phyloP scores from a whole-genome alignment of 2,113 vertebrate genomes.

The Rana temporaria region DNA sequence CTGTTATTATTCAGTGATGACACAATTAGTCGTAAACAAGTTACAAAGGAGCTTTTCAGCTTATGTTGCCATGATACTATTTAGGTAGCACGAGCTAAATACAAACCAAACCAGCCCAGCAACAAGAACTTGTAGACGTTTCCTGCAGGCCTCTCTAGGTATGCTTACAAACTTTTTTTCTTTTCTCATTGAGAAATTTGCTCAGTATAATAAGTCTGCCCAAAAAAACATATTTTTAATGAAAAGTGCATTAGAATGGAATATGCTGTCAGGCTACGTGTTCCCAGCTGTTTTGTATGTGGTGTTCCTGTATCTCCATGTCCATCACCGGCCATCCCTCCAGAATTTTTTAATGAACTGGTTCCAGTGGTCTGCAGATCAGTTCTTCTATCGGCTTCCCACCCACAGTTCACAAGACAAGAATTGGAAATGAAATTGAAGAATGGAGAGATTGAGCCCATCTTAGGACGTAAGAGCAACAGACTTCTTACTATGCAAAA shows the following conservation, averaged over 20 bases:
- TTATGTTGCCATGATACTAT: not conserved
- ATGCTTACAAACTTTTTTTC: too few species aligned
- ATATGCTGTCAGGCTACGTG: not conserved
- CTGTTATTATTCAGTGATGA: too few species aligned
- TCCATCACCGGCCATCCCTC: conserved; percentile 14
- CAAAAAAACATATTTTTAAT: not conserved
- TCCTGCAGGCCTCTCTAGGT: not conserved
- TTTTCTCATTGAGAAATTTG: too few species aligned
- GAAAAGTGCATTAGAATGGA: not conserved
- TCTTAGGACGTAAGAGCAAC: too few species aligned
- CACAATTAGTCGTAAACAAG: too few species aligned
- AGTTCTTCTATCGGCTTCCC: conserved; percentile 17
- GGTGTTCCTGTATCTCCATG: conserved; percentile 17
- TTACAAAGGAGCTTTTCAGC: not conserved
- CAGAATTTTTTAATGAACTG: conserved; percentile 10
- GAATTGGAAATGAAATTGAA: conserved; percentile 10
- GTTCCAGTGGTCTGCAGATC: conserved; percentile 39
- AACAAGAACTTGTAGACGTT: conserved; percentile 9
- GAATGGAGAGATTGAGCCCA: conserved; percentile 11
- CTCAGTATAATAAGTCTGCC: too few species aligned
- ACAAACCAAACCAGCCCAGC: not conserved
- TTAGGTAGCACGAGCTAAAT: not conserved
- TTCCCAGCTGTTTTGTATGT: not conserved
- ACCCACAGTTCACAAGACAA: conserved; percentile 28
- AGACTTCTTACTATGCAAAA: not conserved